These are phyloP conservation scores for Cephus nigrinus DNA, from an alignment of 2,888 invertebrate genomes.

Conservation along the genomic window DNA sequence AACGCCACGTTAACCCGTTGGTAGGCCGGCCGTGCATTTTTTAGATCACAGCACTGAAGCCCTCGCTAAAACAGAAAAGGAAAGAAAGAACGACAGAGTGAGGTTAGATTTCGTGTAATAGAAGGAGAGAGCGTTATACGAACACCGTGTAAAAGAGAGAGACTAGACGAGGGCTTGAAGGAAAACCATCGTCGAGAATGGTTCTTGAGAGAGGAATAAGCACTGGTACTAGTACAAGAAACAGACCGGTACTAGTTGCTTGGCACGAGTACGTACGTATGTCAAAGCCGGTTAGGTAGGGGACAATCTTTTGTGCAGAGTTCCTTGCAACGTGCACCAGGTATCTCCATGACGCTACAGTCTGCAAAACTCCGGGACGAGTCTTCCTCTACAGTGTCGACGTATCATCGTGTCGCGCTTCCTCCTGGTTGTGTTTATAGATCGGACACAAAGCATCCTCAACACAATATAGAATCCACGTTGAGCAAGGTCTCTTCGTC, in stretches of 20 bases:
- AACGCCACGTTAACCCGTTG: background rate
- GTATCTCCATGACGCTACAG: background rate
- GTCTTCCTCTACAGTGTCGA: background rate
- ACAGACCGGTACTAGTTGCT: background rate
- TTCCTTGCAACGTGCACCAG: background rate
- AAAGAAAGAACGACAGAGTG: background rate
- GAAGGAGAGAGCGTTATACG: background rate
- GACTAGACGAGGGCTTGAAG: background rate
- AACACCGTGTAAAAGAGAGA: background rate
- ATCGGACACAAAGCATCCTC: constrained; percentile 31
- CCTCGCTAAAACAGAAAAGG: background rate
- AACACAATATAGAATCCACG: constrained; percentile 9
- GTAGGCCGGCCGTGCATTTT: constrained; percentile 39
- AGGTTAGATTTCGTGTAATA: background rate
- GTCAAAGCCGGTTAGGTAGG: background rate
- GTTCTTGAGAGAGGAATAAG: background rate
- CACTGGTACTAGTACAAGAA: background rate
- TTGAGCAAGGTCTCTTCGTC: constrained; percentile 26
- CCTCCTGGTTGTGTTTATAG: background rate
- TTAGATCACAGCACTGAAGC: constrained; percentile 24
- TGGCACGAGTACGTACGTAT: background rate
- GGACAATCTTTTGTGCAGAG: background rate
- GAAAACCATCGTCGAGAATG: background rate
- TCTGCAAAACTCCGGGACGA: background rate
- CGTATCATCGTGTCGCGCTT: background rate